phyloP scores from a whole-genome alignment of 2,888 invertebrate genomes.

The Eupithecia abbreviata region DNA sequence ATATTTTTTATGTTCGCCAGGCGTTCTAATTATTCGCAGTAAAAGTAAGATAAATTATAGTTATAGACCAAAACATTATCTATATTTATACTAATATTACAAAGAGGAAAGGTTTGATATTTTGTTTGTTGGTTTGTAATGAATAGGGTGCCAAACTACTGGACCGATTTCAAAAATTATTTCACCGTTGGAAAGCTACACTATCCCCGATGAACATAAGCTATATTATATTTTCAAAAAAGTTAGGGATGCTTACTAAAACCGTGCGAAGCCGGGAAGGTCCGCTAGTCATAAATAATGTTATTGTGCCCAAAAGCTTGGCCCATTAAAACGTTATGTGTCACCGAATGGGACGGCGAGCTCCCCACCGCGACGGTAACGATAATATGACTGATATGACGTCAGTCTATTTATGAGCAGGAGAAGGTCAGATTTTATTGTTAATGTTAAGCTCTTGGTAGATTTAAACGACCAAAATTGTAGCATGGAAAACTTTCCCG shows the following conservation, averaged over 20 bases:
- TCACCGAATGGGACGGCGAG: slow-evolving; percentile 17
- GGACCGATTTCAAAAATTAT: no score
- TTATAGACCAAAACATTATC: neutral
- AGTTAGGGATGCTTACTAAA: no score
- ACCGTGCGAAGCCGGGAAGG: no score
- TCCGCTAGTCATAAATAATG: neutral
- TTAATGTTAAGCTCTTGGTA: neutral
- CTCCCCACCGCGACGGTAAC: slow-evolving; percentile 25
- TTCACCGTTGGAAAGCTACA: no score
- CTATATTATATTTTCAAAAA: no score
- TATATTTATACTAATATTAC: no score
- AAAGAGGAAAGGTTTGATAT: no score
- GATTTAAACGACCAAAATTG: neutral
- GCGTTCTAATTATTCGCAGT: neutral
- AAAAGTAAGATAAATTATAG: neutral
- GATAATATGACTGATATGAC: slow-evolving; percentile 21
- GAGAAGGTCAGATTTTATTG: slow-evolving; percentile 24
- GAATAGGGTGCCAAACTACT: no score
- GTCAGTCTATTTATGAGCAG: slow-evolving; percentile 26
- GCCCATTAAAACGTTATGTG: slow-evolving; percentile 21
- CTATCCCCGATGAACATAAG: no score
- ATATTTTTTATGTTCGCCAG: neutral
- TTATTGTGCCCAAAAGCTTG: slow-evolving; percentile 8
- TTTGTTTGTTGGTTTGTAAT: no score
- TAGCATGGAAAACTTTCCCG: neutral